phyloP scores from a whole-genome alignment of 2,113 vertebrate species.

The Thryonomys swinderianus region DNA sequence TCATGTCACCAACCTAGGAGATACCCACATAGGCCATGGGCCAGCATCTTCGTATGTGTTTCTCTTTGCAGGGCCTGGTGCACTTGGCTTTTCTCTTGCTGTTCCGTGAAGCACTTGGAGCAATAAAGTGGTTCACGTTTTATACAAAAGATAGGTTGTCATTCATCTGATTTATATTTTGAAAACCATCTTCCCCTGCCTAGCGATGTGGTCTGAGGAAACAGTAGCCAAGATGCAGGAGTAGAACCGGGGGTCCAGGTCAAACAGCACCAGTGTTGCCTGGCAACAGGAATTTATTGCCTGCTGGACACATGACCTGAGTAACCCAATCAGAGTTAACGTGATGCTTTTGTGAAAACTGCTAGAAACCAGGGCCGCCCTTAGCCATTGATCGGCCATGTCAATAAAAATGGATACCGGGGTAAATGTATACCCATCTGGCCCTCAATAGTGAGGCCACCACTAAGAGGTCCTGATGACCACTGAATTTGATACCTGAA shows the following conservation, averaged over 20 bases:
- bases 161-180: not conserved
- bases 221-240: not conserved
- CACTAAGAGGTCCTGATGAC: not conserved
- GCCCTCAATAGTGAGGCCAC: not conserved
- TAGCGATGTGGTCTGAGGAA: not conserved
- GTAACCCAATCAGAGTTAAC: not conserved
- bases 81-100: not conserved
- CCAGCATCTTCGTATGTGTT: not conserved
- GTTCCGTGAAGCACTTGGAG: not conserved
- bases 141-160: not conserved
- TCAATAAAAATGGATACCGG: not conserved
- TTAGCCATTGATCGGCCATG: not conserved
- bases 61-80: not conserved
- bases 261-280: not conserved
- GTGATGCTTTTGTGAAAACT: not conserved
- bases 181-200: not conserved
- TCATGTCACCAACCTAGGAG: not conserved
- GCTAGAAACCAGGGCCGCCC: not conserved
- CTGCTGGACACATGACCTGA: not conserved
- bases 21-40: rapidly evolving
- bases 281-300: conserved; percentile 36
- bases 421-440: not conserved
- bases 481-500: not conserved
- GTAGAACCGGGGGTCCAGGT: not conserved
- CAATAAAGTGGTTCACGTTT: not conserved